phyloP scores from a whole-genome alignment of 2,888 invertebrate species.

The Furcula furcula region DNA sequence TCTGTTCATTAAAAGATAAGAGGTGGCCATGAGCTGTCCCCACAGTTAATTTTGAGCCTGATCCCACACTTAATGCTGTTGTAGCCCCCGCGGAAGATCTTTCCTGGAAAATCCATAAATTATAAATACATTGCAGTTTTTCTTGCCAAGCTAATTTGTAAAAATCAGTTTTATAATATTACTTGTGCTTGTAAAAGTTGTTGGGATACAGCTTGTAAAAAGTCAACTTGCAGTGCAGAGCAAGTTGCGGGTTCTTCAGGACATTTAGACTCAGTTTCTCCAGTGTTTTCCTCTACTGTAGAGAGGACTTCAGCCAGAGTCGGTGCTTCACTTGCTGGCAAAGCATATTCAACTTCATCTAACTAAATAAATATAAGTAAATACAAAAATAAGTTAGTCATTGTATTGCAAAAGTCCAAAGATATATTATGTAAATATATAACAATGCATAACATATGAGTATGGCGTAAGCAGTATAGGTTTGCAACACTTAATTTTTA shows the following conservation, averaged over 20 bases:
- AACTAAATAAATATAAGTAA: constrained; percentile 51
- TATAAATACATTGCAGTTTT: neutral
- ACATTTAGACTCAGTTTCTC: constrained; percentile 35
- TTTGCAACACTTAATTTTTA: too few relatives aligned
- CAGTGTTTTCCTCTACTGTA: constrained; percentile 48
- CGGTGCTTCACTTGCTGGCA: constrained; percentile 71
- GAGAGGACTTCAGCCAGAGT: constrained; percentile 66
- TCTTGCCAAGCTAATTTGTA: neutral
- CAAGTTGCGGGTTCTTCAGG: constrained; percentile 56
- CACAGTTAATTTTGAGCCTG: constrained; percentile 90
- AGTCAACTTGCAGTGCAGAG: constrained; percentile 70
- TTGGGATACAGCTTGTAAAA: constrained; percentile 93
- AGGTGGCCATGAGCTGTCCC: constrained; percentile 97
- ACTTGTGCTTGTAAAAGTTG: constrained; percentile 90
- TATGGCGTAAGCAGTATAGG: too few relatives aligned
- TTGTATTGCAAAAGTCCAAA: neutral
- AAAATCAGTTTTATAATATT: neutral
- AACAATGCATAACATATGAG: too few relatives aligned
- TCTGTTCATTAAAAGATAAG: constrained; percentile 88
- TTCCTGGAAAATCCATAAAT: constrained; percentile 80
- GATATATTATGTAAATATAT: too few relatives aligned
- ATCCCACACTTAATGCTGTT: constrained; percentile 88
- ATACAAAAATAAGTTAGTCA: neutral
- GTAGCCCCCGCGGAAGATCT: constrained; percentile 94
- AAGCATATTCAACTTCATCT: constrained; percentile 74